These are phyloP conservation scores for Diabrotica balteata DNA, from an alignment of 2,888 invertebrate species.

Conservation along the genomic window DNA sequence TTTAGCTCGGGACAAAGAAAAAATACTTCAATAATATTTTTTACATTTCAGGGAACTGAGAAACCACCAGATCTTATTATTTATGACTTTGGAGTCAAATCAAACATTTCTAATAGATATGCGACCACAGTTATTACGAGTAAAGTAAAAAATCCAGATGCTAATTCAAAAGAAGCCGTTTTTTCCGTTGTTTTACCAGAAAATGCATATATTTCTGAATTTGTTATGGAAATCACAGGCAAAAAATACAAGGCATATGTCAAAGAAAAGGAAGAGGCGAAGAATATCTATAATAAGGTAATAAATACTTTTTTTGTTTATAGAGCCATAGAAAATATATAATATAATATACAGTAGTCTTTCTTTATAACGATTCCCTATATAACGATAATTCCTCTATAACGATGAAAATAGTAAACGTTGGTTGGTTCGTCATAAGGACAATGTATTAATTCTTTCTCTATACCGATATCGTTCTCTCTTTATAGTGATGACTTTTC, in stretches of 20 bases:
- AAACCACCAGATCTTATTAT: constrained; percentile 37
- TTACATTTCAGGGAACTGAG: not conserved
- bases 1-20: no score
- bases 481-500: no score
- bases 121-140: constrained; percentile 69
- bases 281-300: constrained; percentile 63
- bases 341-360: no score
- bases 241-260: constrained; percentile 66
- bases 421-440: no score
- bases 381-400: no score
- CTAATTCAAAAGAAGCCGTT: constrained; percentile 64
- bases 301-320: no score
- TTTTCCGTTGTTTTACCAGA: constrained; percentile 70
- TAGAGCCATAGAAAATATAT: no score
- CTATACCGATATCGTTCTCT: no score
- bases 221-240: constrained; percentile 64
- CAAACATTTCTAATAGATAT: constrained; percentile 67
- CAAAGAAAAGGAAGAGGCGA: constrained; percentile 66
- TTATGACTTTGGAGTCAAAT: constrained; percentile 13
- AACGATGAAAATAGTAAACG: no score
- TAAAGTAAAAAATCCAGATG: constrained; percentile 65
- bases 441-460: no score
- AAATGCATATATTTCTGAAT: constrained; percentile 60
- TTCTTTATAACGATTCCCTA: no score
- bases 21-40: no score